phyloP scores from a whole-genome alignment of 2,113 vertebrate species.

The Xenopus laevis region DNA sequence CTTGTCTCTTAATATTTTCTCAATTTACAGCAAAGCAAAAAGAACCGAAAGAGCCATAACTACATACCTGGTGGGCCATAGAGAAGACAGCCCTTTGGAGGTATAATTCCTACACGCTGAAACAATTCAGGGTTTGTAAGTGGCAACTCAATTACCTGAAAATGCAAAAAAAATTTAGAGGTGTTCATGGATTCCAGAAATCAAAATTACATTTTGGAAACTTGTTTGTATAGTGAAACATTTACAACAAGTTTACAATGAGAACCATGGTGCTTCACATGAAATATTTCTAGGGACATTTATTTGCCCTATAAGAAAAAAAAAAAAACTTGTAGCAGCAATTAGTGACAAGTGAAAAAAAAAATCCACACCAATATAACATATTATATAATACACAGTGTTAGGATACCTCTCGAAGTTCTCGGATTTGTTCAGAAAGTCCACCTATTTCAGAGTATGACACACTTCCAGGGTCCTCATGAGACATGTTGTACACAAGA shows the following conservation, averaged over 20 bases:
- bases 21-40: not conserved
- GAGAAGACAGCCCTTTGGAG: conserved; percentile 93
- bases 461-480: conserved; percentile 93
- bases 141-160: conserved; percentile 92
- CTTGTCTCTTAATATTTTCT: no score
- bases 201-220: no score
- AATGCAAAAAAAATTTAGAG: conserved; percentile 11
- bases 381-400: no score
- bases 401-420: conserved; percentile 84
- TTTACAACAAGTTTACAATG: no score
- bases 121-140: conserved; percentile 97
- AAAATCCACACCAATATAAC: no score
- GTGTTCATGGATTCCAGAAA: no score
- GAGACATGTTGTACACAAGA: conserved; percentile 97
- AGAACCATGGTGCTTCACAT: no score
- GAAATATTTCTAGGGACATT: no score
- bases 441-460: conserved; percentile 97
- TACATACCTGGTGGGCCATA: conserved; percentile 93
- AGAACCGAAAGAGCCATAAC: conserved; percentile 1
- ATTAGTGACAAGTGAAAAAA: no score
- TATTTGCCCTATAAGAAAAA: no score
- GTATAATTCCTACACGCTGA: conserved; percentile 95
- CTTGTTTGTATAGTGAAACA: no score
- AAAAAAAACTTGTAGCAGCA: no score
- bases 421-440: conserved; percentile 91